Percentiles rank a stretch among this genome's conserved stretches.
These are phyloP conservation scores for Atta colombica DNA, from an alignment of 1,140 invertebrate species.

Conservation along the genomic window DNA sequence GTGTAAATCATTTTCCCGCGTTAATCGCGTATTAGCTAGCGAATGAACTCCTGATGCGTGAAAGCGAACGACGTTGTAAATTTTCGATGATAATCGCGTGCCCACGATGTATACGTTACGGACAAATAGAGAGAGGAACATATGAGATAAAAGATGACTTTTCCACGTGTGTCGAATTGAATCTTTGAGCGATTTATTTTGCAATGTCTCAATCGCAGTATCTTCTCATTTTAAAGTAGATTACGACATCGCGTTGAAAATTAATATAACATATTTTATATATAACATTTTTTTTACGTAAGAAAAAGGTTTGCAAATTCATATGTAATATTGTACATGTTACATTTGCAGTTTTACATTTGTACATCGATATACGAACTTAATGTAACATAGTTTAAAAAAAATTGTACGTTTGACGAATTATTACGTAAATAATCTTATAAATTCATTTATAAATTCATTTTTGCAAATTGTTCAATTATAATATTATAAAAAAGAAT, in stretches of 20 bases:
- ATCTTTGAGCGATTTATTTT: neutral
- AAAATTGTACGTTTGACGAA: too few species aligned
- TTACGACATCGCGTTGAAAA: neutral
- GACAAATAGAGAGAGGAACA: neutral
- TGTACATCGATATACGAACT: too few species aligned
- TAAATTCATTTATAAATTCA: too few species aligned
- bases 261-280: neutral
- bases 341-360: too few species aligned
- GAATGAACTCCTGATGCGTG: neutral
- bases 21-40: constrained; percentile 18
- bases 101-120: neutral
- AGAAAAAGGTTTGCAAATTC: too few species aligned
- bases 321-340: too few species aligned
- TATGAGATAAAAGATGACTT: neutral
- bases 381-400: too few species aligned
- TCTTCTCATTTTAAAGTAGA: neutral
- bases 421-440: too few species aligned
- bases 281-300: too few species aligned
- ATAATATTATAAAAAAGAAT: too few species aligned
- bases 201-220: neutral
- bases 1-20: constrained; percentile 41
- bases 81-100: constrained; percentile 20
- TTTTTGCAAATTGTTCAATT: too few species aligned
- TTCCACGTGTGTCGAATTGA: neutral
- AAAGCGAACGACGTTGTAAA: constrained; percentile 25